phyloP scores from a whole-genome alignment of 2,113 vertebrate genomes.

The Cavia aperea region DNA sequence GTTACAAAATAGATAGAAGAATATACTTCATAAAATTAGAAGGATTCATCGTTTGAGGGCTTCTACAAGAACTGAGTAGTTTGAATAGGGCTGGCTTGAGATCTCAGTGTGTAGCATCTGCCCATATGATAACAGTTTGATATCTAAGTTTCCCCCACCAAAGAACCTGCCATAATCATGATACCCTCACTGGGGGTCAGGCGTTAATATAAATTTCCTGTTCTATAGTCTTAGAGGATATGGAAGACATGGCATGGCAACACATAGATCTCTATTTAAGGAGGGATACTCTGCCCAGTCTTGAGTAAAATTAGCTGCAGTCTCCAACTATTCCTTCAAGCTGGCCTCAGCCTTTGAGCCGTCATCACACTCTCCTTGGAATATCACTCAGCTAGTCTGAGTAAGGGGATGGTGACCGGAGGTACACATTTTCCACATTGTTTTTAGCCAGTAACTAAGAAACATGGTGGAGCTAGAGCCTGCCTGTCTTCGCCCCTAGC shows the following conservation, averaged over 20 bases:
- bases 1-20: neutral
- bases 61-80: neutral
- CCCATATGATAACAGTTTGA: neutral
- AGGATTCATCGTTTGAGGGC: neutral
- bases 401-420: neutral
- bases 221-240: neutral
- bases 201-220: neutral
- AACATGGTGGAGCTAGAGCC: neutral
- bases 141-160: neutral
- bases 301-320: too few relatives aligned
- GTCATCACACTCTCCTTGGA: neutral
- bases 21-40: neutral
- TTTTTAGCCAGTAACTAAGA: neutral
- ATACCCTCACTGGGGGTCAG: neutral
- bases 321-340: neutral
- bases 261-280: neutral
- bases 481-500: neutral
- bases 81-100: neutral
- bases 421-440: neutral
- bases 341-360: neutral
- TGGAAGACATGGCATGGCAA: neutral
- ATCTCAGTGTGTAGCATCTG: neutral
- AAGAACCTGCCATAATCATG: neutral
- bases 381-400: neutral
- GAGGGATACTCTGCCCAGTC: neutral